Percentiles rank a stretch among this genome's conserved stretches.
phyloP scores from a whole-genome alignment of 2,797 vertebrate species.

The Synaphobranchus kaupii region DNA sequence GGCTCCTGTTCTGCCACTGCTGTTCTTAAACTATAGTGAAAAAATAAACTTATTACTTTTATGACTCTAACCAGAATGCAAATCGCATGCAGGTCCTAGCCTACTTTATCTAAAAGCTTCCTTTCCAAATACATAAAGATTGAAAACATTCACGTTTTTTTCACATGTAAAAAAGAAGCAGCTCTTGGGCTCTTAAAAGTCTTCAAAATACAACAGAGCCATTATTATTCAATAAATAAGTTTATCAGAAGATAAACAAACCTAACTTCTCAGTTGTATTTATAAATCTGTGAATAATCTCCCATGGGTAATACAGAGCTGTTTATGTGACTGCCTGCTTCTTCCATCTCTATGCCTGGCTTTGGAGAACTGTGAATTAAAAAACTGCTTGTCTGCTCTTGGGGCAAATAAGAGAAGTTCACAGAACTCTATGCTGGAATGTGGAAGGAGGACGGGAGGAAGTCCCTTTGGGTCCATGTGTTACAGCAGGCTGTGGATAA shows the following conservation, averaged over 20 bases:
- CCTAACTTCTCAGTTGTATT: slow-evolving; percentile 60
- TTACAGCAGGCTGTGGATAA: slow-evolving; percentile 13
- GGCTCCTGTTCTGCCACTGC: neutral
- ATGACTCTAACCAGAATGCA: slow-evolving; percentile 16
- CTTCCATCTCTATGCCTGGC: neutral
- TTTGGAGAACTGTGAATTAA: slow-evolving; percentile 16
- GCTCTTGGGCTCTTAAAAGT: slow-evolving; percentile 26
- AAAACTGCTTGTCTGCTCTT: slow-evolving; percentile 22
- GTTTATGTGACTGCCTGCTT: slow-evolving; percentile 27
- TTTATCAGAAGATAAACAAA: slow-evolving; percentile 67
- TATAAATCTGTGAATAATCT: slow-evolving; percentile 59
- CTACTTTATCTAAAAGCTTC: slow-evolving; percentile 15
- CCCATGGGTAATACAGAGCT: slow-evolving; percentile 51
- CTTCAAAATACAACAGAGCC: slow-evolving; percentile 24
- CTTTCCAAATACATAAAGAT: slow-evolving; percentile 2
- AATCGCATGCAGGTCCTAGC: slow-evolving; percentile 16
- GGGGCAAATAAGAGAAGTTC: slow-evolving; percentile 32
- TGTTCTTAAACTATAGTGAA: neutral
- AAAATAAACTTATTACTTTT: neutral
- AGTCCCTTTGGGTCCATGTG: slow-evolving; percentile 12
- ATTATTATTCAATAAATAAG: slow-evolving; percentile 46
- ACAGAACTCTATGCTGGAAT: neutral
- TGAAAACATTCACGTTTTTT: slow-evolving; percentile 25
- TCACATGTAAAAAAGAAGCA: slow-evolving; percentile 23
- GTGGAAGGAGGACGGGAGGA: neutral